Percentiles rank a stretch among this genome's conserved stretches.
These are phyloP conservation scores for Lineus longissimus DNA, from an alignment of 1,140 invertebrate genomes.

Conservation along the genomic window DNA sequence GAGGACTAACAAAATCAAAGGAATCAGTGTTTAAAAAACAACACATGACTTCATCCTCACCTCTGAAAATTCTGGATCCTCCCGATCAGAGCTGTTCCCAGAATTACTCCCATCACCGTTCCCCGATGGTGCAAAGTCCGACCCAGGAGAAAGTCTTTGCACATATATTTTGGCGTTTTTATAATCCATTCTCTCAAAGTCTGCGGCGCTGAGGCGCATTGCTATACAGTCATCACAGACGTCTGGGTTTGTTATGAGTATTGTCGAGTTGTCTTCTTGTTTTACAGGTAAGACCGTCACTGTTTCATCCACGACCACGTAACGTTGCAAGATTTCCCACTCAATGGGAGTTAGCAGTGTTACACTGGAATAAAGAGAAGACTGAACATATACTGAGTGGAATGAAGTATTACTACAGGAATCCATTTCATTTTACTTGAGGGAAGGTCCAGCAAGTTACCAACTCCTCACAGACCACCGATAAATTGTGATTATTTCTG, in stretches of 20 bases:
- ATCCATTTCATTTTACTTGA: too few species aligned
- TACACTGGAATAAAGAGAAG: slow-evolving; percentile 11
- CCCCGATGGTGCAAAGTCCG: background rate
- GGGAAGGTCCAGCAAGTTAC: too few species aligned
- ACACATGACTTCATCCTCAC: slow-evolving; percentile 12
- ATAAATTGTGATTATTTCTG: too few species aligned
- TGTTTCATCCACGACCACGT: slow-evolving; percentile 33
- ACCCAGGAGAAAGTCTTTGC: slow-evolving; percentile 35
- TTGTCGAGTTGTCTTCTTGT: slow-evolving; percentile 14
- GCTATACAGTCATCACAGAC: slow-evolving; percentile 45
- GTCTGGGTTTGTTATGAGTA: slow-evolving; percentile 25
- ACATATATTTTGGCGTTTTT: slow-evolving; percentile 45
- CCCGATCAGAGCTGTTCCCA: slow-evolving; percentile 17
- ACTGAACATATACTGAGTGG: too few species aligned
- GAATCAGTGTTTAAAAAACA: slow-evolving; percentile 16
- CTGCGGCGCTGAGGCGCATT: slow-evolving; percentile 34
- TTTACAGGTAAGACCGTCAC: slow-evolving; percentile 17
- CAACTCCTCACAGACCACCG: too few species aligned
- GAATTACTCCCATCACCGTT: slow-evolving; percentile 13
- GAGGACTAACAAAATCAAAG: slow-evolving; percentile 9
- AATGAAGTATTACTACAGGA: too few species aligned
- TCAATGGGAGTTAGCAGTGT: slow-evolving; percentile 32
- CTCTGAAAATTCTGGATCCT: slow-evolving; percentile 33
- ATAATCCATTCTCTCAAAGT: slow-evolving; percentile 42
- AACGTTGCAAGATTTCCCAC: slow-evolving; percentile 29